Percentiles rank a stretch among this genome's conserved stretches.
Conservation (phyloP, 1,140 invertebrate species). For the Agrilus planipennis region DNA sequence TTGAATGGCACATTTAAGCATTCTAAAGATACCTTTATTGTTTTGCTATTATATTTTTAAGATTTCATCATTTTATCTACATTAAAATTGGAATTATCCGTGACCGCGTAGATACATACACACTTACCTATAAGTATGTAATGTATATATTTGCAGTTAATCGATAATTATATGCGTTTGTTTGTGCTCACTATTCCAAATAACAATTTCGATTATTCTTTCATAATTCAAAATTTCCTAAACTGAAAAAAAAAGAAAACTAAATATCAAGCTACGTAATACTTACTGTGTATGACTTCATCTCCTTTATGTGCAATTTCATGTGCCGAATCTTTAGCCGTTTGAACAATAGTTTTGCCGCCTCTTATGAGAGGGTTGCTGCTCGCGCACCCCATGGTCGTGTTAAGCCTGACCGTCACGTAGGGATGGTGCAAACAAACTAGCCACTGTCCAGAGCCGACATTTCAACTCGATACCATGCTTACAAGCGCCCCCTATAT, state of each 20-base stretch:
- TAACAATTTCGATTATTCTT: not conserved
- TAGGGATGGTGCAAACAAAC: too few relatives aligned
- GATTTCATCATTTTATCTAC: too few relatives aligned
- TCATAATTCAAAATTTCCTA: not conserved
- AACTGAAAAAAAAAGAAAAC: not conserved
- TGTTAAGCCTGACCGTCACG: too few relatives aligned
- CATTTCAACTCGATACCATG: too few relatives aligned
- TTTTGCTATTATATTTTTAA: too few relatives aligned
- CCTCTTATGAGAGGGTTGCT: slow-evolving; percentile 29
- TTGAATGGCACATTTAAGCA: too few relatives aligned
- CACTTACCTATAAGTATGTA: not conserved
- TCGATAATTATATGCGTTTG: not conserved
- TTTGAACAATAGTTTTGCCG: slow-evolving; percentile 26
- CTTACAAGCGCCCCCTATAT: too few relatives aligned
- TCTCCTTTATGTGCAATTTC: slow-evolving; percentile 25
- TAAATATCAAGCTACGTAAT: not conserved
- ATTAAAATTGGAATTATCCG: too few relatives aligned
- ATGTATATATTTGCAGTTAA: not conserved
- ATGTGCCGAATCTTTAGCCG: slow-evolving; percentile 23
- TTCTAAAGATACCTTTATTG: too few relatives aligned
- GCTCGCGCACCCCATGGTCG: slow-evolving; percentile 30
- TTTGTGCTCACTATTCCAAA: not conserved
- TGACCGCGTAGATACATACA: too few relatives aligned
- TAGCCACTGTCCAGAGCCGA: too few relatives aligned
- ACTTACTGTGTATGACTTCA: slow-evolving; percentile 25